Evolutionary conservation across 2,888 invertebrate species (phyloP), one percentile per base, ranked within the genome.

Genomic region (Entomobrya proxima): DNA sequence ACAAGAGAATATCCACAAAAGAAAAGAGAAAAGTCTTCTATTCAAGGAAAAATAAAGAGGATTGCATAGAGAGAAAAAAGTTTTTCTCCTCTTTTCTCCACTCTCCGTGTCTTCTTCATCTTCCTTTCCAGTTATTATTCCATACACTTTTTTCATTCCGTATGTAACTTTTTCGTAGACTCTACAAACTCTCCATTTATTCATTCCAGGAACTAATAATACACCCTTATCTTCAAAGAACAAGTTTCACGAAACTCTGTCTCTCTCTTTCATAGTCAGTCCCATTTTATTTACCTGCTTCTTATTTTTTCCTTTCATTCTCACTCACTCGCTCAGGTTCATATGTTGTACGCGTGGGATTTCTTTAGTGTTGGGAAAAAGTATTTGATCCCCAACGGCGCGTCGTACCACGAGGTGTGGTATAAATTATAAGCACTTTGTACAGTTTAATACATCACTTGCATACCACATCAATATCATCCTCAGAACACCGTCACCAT

Each of bases 351-450:
- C 58, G 77, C 44, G 44, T 77, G 61, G 77, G 61, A 77, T 61
- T 61, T 47, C 15, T 44, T 37, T 55, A 3, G 32, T 37, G 35
- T 52, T 27, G 18, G 32, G 32, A 61, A 61, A n/a, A 40, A 69
- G 69, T 40, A 37, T 40, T n/a, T 24, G 13, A 6, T 21, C 18
- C 35, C 5, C 24, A 3, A 37, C 40, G 37, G 3, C 9, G 11
- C 47, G 30, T 30, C 47, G 30, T 7, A 27, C 44, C 35, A n/a
- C 18, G 18, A 32, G 9, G n/a, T 21, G 21, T 52, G 13, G n/a
- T 24, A n/a, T 52, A 69, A 79, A 50, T 50, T 67, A 24, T 40
- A 80, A 79, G 18, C 50, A 18, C 64, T 77, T 77, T 47, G 44
- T 77, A 77, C 32, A 44, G 61, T 76, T 55, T 40, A 37, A 76